These are phyloP conservation scores for Microcebus griseorufus DNA, from an alignment of 2,113 vertebrate species.

Conservation along the genomic window DNA sequence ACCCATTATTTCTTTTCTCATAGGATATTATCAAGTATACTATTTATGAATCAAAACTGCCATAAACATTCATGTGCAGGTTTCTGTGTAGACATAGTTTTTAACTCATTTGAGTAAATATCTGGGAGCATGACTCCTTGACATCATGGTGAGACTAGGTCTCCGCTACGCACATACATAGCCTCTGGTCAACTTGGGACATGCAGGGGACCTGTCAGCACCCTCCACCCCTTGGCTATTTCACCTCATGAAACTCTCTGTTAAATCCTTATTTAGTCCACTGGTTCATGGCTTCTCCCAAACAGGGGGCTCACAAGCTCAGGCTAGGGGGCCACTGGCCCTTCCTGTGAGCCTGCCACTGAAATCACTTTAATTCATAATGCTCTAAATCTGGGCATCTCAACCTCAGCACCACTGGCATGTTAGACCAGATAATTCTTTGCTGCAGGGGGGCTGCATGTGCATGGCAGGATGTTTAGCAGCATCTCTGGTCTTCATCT, in stretches of 20 bases:
- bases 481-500: neutral
- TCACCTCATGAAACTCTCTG: neutral
- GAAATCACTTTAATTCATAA: neutral
- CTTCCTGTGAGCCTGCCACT: neutral
- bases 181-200: neutral
- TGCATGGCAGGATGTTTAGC: neutral
- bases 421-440: neutral
- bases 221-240: neutral
- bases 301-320: neutral
- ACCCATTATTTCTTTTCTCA: neutral
- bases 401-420: neutral
- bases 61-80: neutral
- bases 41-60: neutral
- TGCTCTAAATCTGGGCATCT: neutral
- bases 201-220: neutral
- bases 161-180: rapidly evolving
- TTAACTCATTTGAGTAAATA: neutral
- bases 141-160: neutral
- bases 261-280: neutral
- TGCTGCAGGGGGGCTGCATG: neutral
- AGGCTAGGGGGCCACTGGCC: neutral
- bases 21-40: neutral
- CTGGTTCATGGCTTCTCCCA: neutral
- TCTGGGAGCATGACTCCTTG: too few relatives aligned
- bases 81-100: neutral